Evolutionary conservation across 2,888 invertebrate genomes (phyloP), one percentile per base, ranked within the genome.

Genomic region (Zelleria hepariella): DNA sequence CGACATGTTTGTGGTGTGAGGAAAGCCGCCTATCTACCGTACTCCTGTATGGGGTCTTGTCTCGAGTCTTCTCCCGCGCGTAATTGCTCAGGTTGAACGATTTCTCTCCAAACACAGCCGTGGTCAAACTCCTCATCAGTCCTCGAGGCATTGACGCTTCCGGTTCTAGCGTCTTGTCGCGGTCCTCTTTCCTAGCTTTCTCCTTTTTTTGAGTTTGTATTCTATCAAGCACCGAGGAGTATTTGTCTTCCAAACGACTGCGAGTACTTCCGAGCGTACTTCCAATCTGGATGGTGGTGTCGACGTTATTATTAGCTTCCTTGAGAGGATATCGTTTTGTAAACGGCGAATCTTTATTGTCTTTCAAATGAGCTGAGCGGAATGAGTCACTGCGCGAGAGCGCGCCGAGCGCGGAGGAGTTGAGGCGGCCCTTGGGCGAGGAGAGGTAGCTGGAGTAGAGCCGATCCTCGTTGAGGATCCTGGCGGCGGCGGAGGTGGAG

Each of bases 191-290:
- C 62, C 77, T 77, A 55, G 91, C 89, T 56, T 82, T 83, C 66
- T 91, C 89, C 63, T 91, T 89, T 71, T 90, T 90, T 67, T 91
- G 86, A 56, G 78, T 77, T 25, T 94, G 93, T 66, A 93, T 92
- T 71, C 91, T 91, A 72, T 95, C 94, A 68, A 95, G 82, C 23
- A 95, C 92, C 20, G 93, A 91, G 0, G 94, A 92, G 80, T 95
- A 95, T 79, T 95, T 95, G 74, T 95, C 94, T 83, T 95, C 94
- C 68, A 94, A 83, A 20, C 94, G 92, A 62, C 91, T 92, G 58
- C 94, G 90, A 25, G 94, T 92, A 62, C 84, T 85, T 54, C 91
- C 91, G 75, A 90, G 90, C 24, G 94, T 92, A 62, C 84, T 85
- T 54, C 91, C 91, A 75, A 90, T 74, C 66, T 73, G 68, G 67